A percentile compares a stretch with the other conserved stretches of the same genome.
Evolutionary conservation across 2,797 vertebrate genomes (phyloP).

Genomic region (Myiotriccus ornatus): DNA sequence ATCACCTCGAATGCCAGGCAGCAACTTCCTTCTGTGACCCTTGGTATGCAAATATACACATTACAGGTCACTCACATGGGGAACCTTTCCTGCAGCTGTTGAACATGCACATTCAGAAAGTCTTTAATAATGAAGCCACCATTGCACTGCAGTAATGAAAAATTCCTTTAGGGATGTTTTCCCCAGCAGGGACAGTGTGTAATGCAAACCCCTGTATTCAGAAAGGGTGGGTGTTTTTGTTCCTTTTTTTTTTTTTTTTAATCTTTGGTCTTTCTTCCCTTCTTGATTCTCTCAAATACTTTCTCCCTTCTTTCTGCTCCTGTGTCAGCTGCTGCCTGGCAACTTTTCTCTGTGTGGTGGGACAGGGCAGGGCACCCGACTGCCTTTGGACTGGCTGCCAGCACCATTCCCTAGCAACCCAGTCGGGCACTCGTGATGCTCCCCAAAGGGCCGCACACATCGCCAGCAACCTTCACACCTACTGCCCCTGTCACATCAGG

Average conservation of each 20-base stretch:
- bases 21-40: neutral
- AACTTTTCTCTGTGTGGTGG: conserved; percentile 70
- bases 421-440: neutral
- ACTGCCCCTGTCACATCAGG: neutral
- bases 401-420: conserved; percentile 70
- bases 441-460: conserved; percentile 24
- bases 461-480: neutral
- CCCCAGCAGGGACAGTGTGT: neutral
- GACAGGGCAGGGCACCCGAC: conserved; percentile 51
- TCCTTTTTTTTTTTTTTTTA: neutral
- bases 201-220: conserved; percentile 5
- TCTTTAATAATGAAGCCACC: conserved; percentile 16
- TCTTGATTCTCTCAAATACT: neutral
- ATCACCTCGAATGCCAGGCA: neutral
- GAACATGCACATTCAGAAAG: conserved; percentile 23
- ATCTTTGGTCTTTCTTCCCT: neutral
- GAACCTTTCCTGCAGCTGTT: conserved; percentile 30
- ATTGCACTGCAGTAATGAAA: conserved; percentile 17
- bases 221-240: neutral
- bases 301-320: conserved; percentile 36
- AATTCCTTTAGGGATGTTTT: conserved; percentile 38
- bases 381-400: conserved; percentile 39
- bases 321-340: conserved; percentile 73
- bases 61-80: conserved; percentile 26
- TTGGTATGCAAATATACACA: neutral